These are phyloP conservation scores for Steatornis caripensis DNA, from an alignment of 2,113 vertebrate genomes.

Conservation along the genomic window DNA sequence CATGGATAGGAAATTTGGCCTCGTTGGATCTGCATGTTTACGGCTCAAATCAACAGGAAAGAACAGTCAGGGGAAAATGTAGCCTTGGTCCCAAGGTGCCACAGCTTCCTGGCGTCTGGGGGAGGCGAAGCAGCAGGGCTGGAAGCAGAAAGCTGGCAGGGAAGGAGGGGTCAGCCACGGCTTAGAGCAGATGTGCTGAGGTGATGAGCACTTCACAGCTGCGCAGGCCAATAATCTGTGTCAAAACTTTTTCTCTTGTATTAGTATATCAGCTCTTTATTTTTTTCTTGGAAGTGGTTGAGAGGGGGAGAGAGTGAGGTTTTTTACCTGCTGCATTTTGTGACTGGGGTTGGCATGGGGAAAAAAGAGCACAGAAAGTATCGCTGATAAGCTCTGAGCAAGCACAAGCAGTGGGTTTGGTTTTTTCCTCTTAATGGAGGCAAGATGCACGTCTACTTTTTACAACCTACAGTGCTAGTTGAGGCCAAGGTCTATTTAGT, in stretches of 20 bases:
- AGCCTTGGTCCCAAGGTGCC: not conserved
- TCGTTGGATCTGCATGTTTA: not conserved
- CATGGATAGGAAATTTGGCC: rapidly evolving
- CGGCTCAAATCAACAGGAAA: not conserved
- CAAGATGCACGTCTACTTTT: not conserved
- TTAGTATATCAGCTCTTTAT: not conserved
- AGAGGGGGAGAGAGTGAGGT: not conserved
- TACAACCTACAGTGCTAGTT: not conserved
- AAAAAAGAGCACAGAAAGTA: rapidly evolving
- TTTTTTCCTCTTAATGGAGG: too few relatives aligned
- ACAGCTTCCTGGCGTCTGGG: not conserved
- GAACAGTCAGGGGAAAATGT: not conserved
- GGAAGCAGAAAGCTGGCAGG: not conserved
- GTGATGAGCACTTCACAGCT: not conserved
- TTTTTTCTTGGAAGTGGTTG: rapidly evolving
- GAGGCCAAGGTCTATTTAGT: not conserved
- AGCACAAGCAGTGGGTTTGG: not conserved
- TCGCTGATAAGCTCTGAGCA: not conserved
- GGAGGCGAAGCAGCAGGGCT: not conserved
- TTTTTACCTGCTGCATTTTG: not conserved
- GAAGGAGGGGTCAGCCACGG: not conserved
- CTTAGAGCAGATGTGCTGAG: not conserved
- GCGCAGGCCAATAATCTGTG: not conserved
- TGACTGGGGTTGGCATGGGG: not conserved
- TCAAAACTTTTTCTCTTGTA: not conserved